These are phyloP conservation scores for Eledone cirrhosa DNA, from an alignment of 2,888 invertebrate species.

Conservation along the genomic window DNA sequence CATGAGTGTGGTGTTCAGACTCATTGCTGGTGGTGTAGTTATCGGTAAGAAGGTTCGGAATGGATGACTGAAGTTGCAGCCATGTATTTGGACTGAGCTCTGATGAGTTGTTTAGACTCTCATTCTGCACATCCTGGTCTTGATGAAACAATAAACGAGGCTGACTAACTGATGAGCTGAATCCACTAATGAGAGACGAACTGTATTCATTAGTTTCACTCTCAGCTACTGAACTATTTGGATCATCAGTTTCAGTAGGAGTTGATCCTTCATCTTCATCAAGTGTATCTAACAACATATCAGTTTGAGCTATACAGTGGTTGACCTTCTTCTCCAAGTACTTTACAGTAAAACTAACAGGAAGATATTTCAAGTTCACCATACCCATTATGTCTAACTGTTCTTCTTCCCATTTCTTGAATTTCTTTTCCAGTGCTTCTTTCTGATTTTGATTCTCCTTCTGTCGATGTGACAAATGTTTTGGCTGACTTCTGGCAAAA, in stretches of 20 bases:
- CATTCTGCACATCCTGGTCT: neutral
- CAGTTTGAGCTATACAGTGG: conserved; percentile 66
- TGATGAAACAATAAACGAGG: neutral
- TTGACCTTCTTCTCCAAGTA: conserved; percentile 67
- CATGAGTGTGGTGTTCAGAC: too few relatives aligned
- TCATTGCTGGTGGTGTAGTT: neutral
- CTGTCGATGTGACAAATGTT: neutral
- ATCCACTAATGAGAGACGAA: neutral
- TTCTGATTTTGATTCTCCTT: neutral
- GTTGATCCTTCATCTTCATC: conserved; percentile 43
- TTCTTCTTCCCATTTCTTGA: conserved; percentile 47
- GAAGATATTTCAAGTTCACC: conserved; percentile 60
- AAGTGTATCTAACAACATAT: conserved; percentile 60
- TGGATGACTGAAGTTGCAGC: conserved; percentile 12
- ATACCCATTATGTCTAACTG: conserved; percentile 61
- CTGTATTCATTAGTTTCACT: neutral
- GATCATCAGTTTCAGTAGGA: neutral
- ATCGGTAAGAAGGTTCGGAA: conserved; percentile 12
- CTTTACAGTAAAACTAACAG: conserved; percentile 64
- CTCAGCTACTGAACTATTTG: neutral
- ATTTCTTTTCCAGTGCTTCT: conserved; percentile 16
- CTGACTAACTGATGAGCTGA: neutral
- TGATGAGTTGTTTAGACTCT: neutral
- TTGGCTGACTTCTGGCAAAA: neutral
- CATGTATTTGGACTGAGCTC: neutral